Evolutionary conservation across 2,888 invertebrate species (phyloP).

Genomic region (Cryptophagus acutangulus): DNA sequence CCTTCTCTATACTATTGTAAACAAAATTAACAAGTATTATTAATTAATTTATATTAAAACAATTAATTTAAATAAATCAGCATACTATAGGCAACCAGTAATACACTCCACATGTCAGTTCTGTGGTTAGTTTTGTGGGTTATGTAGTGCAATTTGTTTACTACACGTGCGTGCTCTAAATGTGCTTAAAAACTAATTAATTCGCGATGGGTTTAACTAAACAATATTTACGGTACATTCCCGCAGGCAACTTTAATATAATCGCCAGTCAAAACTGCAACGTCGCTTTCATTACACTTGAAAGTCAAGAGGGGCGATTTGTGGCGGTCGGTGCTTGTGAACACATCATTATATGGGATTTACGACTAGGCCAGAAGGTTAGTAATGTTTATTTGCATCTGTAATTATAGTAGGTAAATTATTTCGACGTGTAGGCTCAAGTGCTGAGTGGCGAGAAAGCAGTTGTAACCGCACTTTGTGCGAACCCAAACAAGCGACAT

Average conservation of each 20-base stretch:
- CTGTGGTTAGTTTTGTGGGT: too few species aligned
- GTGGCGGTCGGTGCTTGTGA: constrained; percentile 91
- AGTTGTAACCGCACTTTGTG: constrained; percentile 70
- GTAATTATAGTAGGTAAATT: constrained; percentile 22
- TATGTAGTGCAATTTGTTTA: too few species aligned
- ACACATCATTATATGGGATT: constrained; percentile 91
- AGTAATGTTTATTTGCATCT: constrained; percentile 12
- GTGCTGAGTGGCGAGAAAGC: constrained; percentile 76
- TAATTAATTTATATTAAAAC: too few species aligned
- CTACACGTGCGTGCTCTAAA: too few species aligned
- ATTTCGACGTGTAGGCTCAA: constrained; percentile 63
- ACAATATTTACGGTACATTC: constrained; percentile 86
- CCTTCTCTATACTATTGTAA: too few species aligned
- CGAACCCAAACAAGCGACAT: constrained; percentile 70
- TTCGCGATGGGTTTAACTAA: constrained; percentile 93
- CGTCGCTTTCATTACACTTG: constrained; percentile 70
- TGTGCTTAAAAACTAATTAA: too few species aligned
- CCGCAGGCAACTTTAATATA: constrained; percentile 81
- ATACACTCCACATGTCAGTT: too few species aligned
- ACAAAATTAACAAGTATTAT: too few species aligned
- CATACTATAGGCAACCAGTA: too few species aligned
- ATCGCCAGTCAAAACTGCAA: constrained; percentile 79
- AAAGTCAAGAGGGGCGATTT: constrained; percentile 74
- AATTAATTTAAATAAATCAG: too few species aligned
- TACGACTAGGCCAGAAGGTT: constrained; percentile 78